Base-by-base conservation (phyloP, 2,797 vertebrate species). In the Pipistrellus kuhlii region DNA sequence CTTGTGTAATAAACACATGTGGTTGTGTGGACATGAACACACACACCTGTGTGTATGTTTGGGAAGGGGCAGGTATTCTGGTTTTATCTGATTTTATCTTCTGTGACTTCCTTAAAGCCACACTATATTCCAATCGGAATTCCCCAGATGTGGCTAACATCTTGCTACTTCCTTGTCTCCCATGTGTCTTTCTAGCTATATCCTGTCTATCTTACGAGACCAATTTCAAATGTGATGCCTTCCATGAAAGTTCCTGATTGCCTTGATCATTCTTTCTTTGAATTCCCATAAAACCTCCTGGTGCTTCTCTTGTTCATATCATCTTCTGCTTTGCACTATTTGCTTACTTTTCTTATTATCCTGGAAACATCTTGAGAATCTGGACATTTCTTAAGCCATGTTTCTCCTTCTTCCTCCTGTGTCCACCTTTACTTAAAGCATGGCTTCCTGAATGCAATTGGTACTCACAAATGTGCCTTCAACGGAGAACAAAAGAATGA, bases 11-110 rank as follows among this genome's bases (percentile, higher is more conserved):
- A 85, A 62, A 55, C 1, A 0, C 6, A 3, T 64, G 30, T 48
- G 46, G 4, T 8, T 35, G 32, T 0, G 0, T 64, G 27, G 23
- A 20, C 8, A 3, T n/a, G 78, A 78, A 17, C 18, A 64, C 15
- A 27, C 0, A 14, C 10, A 18, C 0, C 38, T 41, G 1, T 8
- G 1, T 35, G 17, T 44, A 14, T 18, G 7, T 7, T 20, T 11
- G 44, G 32, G 18, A 11, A 3, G 2, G 8, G 69, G 6, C 41
- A 77, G 44, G 35, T 76, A 14, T 59, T 88, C 78, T 78, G 32
- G 3, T 18, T 94, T 59, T 78, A 7, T 75, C 53, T 5, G 1
- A 25, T 64, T 57, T 83, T 73, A 21, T 51, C 6, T 90, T n/a
- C 14, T 23, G 13, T 21, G 71, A 6, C 20, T 84, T 94, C 6